Conservation (phyloP, 2,888 invertebrate species). For the Cancer borealis region DNA sequence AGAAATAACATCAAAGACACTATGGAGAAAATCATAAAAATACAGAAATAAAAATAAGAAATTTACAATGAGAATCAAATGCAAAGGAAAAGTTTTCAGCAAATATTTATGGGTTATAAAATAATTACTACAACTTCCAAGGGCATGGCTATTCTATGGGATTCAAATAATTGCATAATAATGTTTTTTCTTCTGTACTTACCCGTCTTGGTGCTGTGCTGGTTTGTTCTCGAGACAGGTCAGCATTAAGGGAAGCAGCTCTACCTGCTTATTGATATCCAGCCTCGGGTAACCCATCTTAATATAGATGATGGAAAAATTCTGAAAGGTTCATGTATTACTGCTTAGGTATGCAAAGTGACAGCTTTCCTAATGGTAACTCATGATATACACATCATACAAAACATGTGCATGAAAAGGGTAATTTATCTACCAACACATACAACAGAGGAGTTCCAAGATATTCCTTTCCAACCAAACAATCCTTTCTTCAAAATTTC, state of each 20-base stretch:
- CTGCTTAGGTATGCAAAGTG: background rate
- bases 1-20: background rate
- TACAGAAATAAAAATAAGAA: background rate
- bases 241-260: conserved; percentile 87
- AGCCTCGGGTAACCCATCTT: conserved; percentile 94
- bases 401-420: background rate
- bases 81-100: background rate
- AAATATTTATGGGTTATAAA: background rate
- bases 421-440: too few species aligned
- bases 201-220: conserved; percentile 91
- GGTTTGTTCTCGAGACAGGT: conserved; percentile 87
- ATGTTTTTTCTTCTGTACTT: conserved; percentile 68
- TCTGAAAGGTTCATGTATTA: conserved; percentile 83
- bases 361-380: conserved; percentile 38
- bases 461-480: too few species aligned
- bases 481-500: too few species aligned
- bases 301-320: conserved; percentile 95
- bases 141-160: background rate
- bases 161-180: background rate
- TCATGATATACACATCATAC: background rate
- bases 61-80: too few species aligned
- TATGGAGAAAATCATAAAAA: background rate
- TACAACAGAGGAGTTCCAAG: too few species aligned
- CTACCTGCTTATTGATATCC: conserved; percentile 87
- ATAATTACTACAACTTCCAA: background rate